Conservation (phyloP, 2,113 vertebrate genomes). For the Leucosticte australis region DNA sequence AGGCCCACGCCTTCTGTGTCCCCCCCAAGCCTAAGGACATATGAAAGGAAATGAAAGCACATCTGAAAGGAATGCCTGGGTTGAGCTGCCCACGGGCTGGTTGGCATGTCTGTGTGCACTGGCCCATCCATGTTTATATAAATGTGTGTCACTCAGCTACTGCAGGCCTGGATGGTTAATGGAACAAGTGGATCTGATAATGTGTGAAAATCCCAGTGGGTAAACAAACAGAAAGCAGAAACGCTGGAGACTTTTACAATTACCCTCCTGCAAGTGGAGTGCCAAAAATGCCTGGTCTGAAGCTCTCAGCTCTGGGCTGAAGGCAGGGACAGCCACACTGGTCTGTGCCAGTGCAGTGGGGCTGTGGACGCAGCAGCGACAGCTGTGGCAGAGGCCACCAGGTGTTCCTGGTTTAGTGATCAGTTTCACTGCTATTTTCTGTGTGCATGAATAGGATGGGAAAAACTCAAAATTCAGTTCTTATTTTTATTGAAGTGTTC, state of each 20-base stretch:
- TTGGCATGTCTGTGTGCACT: not conserved
- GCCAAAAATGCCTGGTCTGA: not conserved
- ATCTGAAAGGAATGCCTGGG: not conserved
- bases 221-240: conserved; percentile 60
- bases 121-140: conserved; percentile 17
- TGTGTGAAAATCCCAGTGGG: conserved; percentile 38
- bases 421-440: not conserved
- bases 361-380: not conserved
- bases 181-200: conserved; percentile 54
- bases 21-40: not conserved
- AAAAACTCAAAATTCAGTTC: not conserved
- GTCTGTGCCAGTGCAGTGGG: not conserved
- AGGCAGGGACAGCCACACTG: accelerated
- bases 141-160: conserved; percentile 9
- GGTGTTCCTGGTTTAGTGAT: not conserved
- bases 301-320: not conserved
- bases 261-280: not conserved
- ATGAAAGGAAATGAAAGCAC: not conserved
- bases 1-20: not conserved
- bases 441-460: not conserved
- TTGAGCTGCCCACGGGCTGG: not conserved
- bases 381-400: not conserved
- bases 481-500: not conserved
- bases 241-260: not conserved
- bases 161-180: conserved; percentile 18